Base-by-base conservation (phyloP, 1,140 invertebrate species). In the Stegodyphus dumicola region DNA sequence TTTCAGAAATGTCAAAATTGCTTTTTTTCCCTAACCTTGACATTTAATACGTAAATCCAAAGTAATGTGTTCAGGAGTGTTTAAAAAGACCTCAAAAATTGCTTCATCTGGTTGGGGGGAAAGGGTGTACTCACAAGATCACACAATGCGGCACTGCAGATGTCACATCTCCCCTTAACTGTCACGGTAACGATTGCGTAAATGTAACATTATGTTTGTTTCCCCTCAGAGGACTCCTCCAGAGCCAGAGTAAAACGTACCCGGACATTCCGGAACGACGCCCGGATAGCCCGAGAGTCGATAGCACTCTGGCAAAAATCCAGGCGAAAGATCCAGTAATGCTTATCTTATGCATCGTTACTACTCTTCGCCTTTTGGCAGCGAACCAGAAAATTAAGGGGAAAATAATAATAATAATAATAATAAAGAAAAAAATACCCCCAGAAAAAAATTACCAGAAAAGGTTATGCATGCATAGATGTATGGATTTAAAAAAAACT, bases 301-400 rank as follows among this genome's bases (percentile, higher is more conserved):
- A 60, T 60, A 60, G 56, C 56, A 60, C 9, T 9, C 56, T 60
- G 56, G 56, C 56, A 60, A 9, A 15, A 60, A 9, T 60, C 56
- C 56, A 60, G 56, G 56, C 56, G 56, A 9, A 33, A 33, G 33
- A 33, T 33, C 33, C 33, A 33, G 33, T 33, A 33, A 33, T 33
- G 33, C 33, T 33, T 33, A 33, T 33, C 33, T 33, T 60, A 9
- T 15, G 15, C 56, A 60, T 60, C 56, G 9, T 9, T 11, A 15
- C 9, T 9, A 60, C 9, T 11, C 9, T 9, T 49, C 51, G 7
- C 15, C 69, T 54, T 17, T 80, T 80, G 77, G 77, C 77, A 80
- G 9, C 52, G 15, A 52, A 80, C 77, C 77, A 80, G 77, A 71
- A 80, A 80, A 75, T 75, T 75, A 60, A 71, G 13, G 0, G 49